A percentile compares a stretch with the other conserved stretches of the same genome.
phyloP scores from a whole-genome alignment of 2,888 invertebrate species.

The Idaea aversata region DNA sequence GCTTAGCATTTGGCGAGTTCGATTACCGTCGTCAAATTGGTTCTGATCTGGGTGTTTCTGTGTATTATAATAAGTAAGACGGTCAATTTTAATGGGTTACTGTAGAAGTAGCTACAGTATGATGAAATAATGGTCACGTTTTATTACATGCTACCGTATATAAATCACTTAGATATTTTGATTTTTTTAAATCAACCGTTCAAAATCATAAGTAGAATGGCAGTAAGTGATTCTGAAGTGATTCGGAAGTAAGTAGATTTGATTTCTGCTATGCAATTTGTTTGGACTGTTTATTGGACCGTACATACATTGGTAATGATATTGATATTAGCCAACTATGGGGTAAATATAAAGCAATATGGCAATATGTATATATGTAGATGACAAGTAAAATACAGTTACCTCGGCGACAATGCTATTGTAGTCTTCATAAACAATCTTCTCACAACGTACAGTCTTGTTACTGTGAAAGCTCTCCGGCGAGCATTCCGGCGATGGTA shows the following conservation, averaged over 20 bases:
- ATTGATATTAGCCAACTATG: too few relatives aligned
- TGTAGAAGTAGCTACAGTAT: too few relatives aligned
- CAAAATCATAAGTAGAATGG: neutral
- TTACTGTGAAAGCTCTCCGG: conserved; percentile 53
- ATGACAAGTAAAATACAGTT: conserved; percentile 31
- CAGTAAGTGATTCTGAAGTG: neutral
- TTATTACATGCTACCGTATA: neutral
- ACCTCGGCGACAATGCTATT: conserved; percentile 85
- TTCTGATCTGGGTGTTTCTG: too few relatives aligned
- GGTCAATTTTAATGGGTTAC: too few relatives aligned
- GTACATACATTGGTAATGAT: too few relatives aligned
- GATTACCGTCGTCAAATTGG: too few relatives aligned
- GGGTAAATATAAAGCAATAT: neutral
- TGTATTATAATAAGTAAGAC: too few relatives aligned
- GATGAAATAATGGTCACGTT: neutral
- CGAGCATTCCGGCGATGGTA: conserved; percentile 46
- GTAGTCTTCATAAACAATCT: conserved; percentile 80
- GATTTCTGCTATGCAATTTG: too few relatives aligned
- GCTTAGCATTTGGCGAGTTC: too few relatives aligned
- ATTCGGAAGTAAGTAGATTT: neutral
- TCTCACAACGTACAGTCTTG: conserved; percentile 66
- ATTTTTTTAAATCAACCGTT: neutral
- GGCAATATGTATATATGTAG: neutral
- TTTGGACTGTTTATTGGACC: too few relatives aligned
- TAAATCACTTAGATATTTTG: neutral